phyloP scores from a whole-genome alignment of 1,140 invertebrate genomes.

The Tetraneura akinire region DNA sequence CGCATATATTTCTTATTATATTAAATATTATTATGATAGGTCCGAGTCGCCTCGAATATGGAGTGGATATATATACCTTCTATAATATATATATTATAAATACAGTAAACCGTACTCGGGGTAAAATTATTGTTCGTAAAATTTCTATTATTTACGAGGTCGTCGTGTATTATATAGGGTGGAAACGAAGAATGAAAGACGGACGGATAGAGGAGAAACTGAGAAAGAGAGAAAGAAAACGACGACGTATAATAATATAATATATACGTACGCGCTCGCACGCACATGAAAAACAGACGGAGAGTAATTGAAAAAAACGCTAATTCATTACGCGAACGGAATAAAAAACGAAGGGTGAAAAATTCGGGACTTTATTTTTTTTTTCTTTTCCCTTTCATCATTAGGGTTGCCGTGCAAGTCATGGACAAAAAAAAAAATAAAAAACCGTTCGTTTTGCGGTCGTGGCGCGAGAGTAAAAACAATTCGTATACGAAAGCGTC shows the following conservation, averaged over 20 bases:
- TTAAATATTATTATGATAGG: no score
- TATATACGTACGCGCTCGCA: no score
- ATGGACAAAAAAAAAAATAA: slow-evolving; percentile 18
- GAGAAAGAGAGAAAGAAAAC: not conserved
- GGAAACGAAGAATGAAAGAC: slow-evolving; percentile 8
- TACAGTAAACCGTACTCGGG: not conserved
- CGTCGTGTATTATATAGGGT: slow-evolving; percentile 21
- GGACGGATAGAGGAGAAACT: no score
- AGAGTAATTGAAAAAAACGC: slow-evolving; percentile 51
- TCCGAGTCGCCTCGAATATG: no score
- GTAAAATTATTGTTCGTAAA: slow-evolving; percentile 34
- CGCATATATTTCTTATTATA: not conserved
- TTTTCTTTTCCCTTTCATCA: not conserved
- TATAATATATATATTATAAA: no score
- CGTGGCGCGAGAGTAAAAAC: slow-evolving; percentile 26
- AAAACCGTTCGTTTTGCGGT: slow-evolving; percentile 43
- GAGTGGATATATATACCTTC: no score
- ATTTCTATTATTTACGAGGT: slow-evolving; percentile 34
- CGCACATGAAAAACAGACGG: slow-evolving; percentile 31
- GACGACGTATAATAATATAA: no score
- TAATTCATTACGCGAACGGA: slow-evolving; percentile 46
- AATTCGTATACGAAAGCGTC: not conserved
- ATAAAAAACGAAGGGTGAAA: slow-evolving; percentile 40
- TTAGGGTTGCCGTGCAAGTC: slow-evolving; percentile 28
- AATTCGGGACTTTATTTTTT: slow-evolving; percentile 18